Percentiles rank a stretch among this genome's conserved stretches.
These are phyloP conservation scores for Blennius ocellaris DNA, from an alignment of 2,113 vertebrate genomes.

Conservation along the genomic window DNA sequence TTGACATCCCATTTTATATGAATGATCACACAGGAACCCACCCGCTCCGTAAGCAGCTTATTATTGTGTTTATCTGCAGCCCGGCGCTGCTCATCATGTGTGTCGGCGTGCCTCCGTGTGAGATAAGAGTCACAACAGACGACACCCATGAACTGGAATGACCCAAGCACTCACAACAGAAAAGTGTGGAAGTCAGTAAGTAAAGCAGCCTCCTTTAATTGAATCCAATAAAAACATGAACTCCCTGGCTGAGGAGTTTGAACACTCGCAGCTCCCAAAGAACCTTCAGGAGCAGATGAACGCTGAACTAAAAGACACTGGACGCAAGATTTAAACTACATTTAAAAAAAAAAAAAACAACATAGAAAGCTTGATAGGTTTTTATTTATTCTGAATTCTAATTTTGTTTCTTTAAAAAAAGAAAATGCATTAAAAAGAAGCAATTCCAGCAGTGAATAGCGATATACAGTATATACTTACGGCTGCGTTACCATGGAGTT, in stretches of 20 bases:
- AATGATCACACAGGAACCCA: conserved; percentile 17
- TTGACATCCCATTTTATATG: conserved; percentile 27
- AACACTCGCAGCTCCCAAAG: conserved; percentile 31
- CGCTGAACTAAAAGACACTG: neutral
- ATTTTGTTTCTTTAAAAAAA: conserved; percentile 44
- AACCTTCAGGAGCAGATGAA: conserved; percentile 51
- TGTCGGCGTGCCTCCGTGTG: neutral
- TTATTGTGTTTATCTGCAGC: conserved; percentile 8
- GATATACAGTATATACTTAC: conserved; percentile 10
- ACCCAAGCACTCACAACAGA: conserved; percentile 1
- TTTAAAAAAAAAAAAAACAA: no score
- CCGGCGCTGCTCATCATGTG: neutral
- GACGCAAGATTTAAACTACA: no score
- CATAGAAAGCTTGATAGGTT: conserved; percentile 17
- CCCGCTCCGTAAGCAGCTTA: conserved; percentile 6
- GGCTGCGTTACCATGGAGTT: conserved; percentile 49
- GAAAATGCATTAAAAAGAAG: conserved; percentile 25
- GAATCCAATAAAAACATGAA: conserved; percentile 63
- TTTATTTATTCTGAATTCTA: conserved; percentile 39
- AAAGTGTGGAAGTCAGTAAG: conserved; percentile 39
- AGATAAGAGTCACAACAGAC: conserved; percentile 28
- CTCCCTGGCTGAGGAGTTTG: conserved; percentile 36
- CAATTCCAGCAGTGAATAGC: conserved; percentile 14
- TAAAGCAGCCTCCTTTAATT: conserved; percentile 23
- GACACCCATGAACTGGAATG: neutral